Evolutionary conservation across 1,140 invertebrate species (phyloP).

Genomic region (Drosophila triauraria): DNA sequence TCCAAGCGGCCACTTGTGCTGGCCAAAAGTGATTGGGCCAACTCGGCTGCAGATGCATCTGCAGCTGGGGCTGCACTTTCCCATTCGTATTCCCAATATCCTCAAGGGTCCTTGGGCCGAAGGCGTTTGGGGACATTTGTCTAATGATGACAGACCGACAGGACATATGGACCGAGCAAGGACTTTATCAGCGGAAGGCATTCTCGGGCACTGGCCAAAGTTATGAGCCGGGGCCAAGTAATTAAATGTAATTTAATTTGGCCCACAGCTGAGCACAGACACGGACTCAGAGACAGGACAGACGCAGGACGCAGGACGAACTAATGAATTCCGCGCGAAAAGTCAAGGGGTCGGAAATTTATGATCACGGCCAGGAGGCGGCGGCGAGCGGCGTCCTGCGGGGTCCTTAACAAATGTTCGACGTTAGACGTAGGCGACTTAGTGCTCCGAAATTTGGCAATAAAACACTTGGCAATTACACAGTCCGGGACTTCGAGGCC

Average conservation of each 20-base stretch:
- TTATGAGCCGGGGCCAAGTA: constrained; percentile 70
- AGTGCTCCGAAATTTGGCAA: constrained; percentile 76
- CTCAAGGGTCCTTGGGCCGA: constrained; percentile 26
- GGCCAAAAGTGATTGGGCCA: constrained; percentile 49
- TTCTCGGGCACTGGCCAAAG: constrained; percentile 48
- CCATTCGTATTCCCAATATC: constrained; percentile 36
- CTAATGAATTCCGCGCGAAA: constrained; percentile 77
- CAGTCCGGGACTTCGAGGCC: constrained; percentile 19
- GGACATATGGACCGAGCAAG: constrained; percentile 34
- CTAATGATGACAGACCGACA: constrained; percentile 62
- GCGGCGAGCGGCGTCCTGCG: constrained; percentile 1
- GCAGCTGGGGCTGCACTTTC: constrained; percentile 21
- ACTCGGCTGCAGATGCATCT: constrained; percentile 42
- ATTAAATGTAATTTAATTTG: constrained; percentile 83
- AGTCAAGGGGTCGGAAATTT: constrained; percentile 28
- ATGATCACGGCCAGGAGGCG: constrained; percentile 29
- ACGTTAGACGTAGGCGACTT: constrained; percentile 74
- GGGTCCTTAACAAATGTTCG: constrained; percentile 77
- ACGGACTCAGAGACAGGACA: neutral
- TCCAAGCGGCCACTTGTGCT: constrained; percentile 23
- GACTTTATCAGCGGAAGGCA: constrained; percentile 61
- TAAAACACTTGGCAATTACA: constrained; percentile 83
- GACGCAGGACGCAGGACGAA: constrained; percentile 37
- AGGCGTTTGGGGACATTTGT: constrained; percentile 61
- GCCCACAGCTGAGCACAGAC: constrained; percentile 35